phyloP scores from a whole-genome alignment of 1,140 invertebrate species.

The Monomorium pharaonis region DNA sequence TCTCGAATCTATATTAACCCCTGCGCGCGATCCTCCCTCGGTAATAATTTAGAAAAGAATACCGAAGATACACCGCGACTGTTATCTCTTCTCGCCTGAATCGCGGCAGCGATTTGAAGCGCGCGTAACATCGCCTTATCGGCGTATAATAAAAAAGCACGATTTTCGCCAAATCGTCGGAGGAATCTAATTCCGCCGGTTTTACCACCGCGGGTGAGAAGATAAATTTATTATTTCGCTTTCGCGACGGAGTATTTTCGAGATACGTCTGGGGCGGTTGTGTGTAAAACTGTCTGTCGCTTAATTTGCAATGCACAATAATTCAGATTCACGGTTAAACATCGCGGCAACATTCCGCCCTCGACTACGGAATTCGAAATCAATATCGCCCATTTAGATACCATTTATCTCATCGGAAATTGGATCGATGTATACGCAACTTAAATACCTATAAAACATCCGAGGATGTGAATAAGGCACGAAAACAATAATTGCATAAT shows the following conservation, averaged over 20 bases:
- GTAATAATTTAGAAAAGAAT: background rate
- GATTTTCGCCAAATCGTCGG: background rate
- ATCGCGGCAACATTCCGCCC: background rate
- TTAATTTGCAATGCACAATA: background rate
- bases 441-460: background rate
- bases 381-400: background rate
- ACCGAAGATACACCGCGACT: too few relatives aligned
- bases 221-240: background rate
- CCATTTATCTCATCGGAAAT: background rate
- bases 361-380: background rate
- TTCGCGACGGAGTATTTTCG: background rate
- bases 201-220: background rate
- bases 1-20: conserved; percentile 55
- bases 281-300: background rate
- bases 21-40: conserved; percentile 4
- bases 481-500: background rate
- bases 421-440: background rate
- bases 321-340: background rate
- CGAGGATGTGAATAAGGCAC: background rate
- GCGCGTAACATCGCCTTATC: background rate
- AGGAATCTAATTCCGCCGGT: background rate
- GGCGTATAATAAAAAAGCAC: background rate
- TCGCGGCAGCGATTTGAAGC: background rate
- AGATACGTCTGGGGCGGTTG: background rate
- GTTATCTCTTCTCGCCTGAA: too few relatives aligned